phyloP scores from a whole-genome alignment of 2,113 vertebrate species.

The Morphnarchus princeps region DNA sequence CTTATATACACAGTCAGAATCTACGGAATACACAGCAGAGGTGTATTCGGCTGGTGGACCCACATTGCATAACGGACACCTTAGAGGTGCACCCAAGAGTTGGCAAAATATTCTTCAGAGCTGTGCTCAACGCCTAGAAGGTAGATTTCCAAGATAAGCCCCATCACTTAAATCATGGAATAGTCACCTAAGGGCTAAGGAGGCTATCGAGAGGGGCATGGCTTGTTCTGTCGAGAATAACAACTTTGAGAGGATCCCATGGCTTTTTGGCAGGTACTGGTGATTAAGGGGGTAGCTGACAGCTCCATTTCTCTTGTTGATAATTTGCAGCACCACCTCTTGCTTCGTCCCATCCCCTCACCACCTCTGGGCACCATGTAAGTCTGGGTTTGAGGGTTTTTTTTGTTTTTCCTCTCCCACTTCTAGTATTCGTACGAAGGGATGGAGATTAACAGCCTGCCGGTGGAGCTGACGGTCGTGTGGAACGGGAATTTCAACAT shows the following conservation, averaged over 20 bases:
- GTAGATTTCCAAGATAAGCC: not conserved
- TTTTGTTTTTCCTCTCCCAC: conserved; percentile 25
- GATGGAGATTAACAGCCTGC: conserved; percentile 96
- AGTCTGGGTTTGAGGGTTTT: not conserved
- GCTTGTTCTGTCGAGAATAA: not conserved
- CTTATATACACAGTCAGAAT: not conserved
- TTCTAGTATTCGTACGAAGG: conserved; percentile 94
- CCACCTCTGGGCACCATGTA: not conserved
- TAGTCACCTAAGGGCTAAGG: not conserved
- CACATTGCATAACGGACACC: not conserved
- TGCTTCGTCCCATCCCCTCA: not conserved
- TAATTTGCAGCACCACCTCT: not conserved
- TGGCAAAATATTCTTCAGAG: not conserved
- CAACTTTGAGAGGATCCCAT: not conserved
- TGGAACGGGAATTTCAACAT: conserved; percentile 99
- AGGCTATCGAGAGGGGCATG: not conserved
- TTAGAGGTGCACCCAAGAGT: not conserved
- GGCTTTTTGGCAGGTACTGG: not conserved
- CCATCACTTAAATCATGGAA: not conserved
- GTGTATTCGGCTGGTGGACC: not conserved
- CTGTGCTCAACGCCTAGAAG: not conserved
- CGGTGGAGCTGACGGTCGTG: conserved; percentile 93
- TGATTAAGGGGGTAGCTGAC: not conserved
- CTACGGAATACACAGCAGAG: not conserved
- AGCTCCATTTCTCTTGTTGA: not conserved